Conservation (phyloP, 2,797 vertebrate species). For the Lateolabrax maculatus region DNA sequence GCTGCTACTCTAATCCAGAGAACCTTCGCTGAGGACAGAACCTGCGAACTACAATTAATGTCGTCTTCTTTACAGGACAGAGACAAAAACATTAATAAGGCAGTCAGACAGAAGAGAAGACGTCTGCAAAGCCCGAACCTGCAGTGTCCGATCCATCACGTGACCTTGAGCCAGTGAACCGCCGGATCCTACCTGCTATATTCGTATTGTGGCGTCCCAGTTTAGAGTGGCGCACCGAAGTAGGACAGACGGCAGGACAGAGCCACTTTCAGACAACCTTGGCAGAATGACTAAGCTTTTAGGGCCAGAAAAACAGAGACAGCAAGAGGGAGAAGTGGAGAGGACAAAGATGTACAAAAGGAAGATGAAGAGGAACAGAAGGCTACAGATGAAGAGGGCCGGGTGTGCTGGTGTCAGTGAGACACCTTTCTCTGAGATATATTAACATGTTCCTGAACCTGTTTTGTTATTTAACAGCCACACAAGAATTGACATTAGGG, state of each 20-base stretch:
- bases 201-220: conserved; percentile 57
- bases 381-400: neutral
- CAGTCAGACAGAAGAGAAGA: neutral
- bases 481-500: neutral
- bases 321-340: neutral
- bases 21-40: neutral
- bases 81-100: neutral
- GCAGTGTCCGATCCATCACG: neutral
- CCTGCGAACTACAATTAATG: neutral
- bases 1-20: neutral
- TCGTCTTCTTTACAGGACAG: neutral
- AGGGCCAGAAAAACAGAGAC: conserved; percentile 21
- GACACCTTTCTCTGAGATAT: too few species aligned
- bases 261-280: conserved; percentile 75
- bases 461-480: neutral
- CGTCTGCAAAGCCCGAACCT: neutral
- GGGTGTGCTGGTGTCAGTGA: neutral
- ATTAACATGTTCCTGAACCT: too few species aligned
- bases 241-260: conserved; percentile 63
- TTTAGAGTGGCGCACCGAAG: conserved; percentile 53
- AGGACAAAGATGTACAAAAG: neutral
- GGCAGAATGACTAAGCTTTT: conserved; percentile 66
- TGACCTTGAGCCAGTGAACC: conserved; percentile 22
- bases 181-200: conserved; percentile 54
- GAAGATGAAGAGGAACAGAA: neutral